These are phyloP conservation scores for Diachasma alloeum DNA, from an alignment of 1,140 invertebrate species.

Conservation along the genomic window DNA sequence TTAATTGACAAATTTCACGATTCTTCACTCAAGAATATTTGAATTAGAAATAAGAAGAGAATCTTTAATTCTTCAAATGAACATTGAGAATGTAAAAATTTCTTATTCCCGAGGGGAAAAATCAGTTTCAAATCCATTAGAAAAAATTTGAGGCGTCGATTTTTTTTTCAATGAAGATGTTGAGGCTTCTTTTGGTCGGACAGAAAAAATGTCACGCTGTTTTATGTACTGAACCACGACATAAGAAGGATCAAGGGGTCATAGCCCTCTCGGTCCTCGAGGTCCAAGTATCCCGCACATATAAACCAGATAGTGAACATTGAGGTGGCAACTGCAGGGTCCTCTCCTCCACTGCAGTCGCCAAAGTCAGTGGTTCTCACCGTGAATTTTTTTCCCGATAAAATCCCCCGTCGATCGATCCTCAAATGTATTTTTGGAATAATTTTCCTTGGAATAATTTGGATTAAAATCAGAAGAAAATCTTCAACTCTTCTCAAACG, in stretches of 20 bases:
- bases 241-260: conserved; percentile 36
- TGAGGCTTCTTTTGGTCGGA: background rate
- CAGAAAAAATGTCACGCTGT: conserved; percentile 20
- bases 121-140: too few relatives aligned
- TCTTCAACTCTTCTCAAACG: too few relatives aligned
- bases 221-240: background rate
- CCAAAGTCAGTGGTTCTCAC: conserved; percentile 46
- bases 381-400: background rate
- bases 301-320: conserved; percentile 30
- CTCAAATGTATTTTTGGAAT: background rate
- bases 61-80: too few relatives aligned
- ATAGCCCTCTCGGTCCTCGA: conserved; percentile 50
- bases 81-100: too few relatives aligned
- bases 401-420: background rate
- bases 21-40: too few relatives aligned
- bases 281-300: conserved; percentile 29
- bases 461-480: too few relatives aligned
- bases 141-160: too few relatives aligned
- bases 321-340: conserved; percentile 44
- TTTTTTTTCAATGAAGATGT: background rate
- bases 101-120: too few relatives aligned
- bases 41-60: too few relatives aligned
- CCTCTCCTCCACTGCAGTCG: conserved; percentile 37
- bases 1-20: too few relatives aligned
- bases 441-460: too few relatives aligned